Evolutionary conservation across 2,797 vertebrate genomes (phyloP), one percentile per base, ranked within the genome.

Genomic region (Urocyon cinereoargenteus): DNA sequence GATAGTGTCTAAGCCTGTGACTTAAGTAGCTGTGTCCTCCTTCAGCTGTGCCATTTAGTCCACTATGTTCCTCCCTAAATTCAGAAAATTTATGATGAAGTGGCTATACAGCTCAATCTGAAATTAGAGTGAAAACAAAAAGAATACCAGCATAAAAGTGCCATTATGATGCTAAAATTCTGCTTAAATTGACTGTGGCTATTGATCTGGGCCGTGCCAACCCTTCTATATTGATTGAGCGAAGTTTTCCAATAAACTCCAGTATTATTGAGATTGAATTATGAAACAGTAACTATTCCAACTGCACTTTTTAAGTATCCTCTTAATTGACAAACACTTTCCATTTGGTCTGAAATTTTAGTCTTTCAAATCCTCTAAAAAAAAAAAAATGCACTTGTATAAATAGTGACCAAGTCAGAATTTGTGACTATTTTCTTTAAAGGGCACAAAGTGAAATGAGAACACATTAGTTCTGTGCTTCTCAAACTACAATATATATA

Each of bases 341-440:
- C 40, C 61, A 93, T 53, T 91, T 88, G 61, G 66, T 75, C 31
- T 82, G 70, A 79, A 49, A 94, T 83, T 36, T 78, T 72, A 36
- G 26, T 89, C 83, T 92, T 75, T 82, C 61, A 92, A 92, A 86
- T 93, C 57, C 61, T 87, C 36, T 85, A 53, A 90, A 94, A 92
- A 45, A 70, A 4, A 81, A 45, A 70, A 45, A 4, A 81, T 6
- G 34, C 16, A 73, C 40, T 91, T 86, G 75, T 81, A 62, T 81
- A 92, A 92, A 83, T 40, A 78, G 16, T 79, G 91, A 64, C 36
- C 34, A 55, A 82, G 26, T 75, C 15, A 86, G 22, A 93, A 82
- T 75, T n/a, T 82, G 36, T 40, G 49, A 22, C 3, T 78, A 61
- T 49, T 55, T 90, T 82, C 22, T 78, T 61, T 31, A 77, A 96